phyloP scores from a whole-genome alignment of 2,797 vertebrate genomes.

The Natrix natrix region DNA sequence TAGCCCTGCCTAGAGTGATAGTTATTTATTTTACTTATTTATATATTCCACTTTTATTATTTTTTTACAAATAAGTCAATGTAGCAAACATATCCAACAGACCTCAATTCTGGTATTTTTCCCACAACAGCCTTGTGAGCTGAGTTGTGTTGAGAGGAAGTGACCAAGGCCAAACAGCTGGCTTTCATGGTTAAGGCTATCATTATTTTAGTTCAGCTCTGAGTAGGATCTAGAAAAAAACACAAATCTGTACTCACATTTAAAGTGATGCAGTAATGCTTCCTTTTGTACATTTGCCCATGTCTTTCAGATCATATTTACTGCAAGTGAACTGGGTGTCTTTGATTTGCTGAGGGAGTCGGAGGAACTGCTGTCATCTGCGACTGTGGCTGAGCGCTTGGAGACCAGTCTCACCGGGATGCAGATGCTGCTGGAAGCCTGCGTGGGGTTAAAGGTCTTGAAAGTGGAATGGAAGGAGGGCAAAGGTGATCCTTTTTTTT shows the following conservation, averaged over 20 bases:
- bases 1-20: background rate
- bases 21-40: too few relatives aligned
- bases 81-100: too few relatives aligned
- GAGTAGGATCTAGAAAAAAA: background rate
- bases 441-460: background rate
- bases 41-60: too few relatives aligned
- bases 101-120: background rate
- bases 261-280: background rate
- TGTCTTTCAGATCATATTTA: slow-evolving; percentile 61
- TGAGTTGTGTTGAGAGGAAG: too few relatives aligned
- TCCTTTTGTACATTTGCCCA: background rate
- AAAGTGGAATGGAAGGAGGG: slow-evolving; percentile 67
- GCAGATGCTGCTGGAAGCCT: slow-evolving; percentile 57
- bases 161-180: too few relatives aligned
- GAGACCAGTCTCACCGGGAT: background rate
- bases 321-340: slow-evolving; percentile 86
- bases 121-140: background rate
- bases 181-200: too few relatives aligned
- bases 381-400: slow-evolving; percentile 64
- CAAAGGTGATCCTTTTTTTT: slow-evolving; percentile 66
- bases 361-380: slow-evolving; percentile 69
- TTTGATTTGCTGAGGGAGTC: slow-evolving; percentile 80
- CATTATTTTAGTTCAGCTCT: background rate
- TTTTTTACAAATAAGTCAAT: too few relatives aligned
- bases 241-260: background rate